A percentile compares a stretch with the other conserved stretches of the same genome.
These are phyloP conservation scores for Brachylomia viminalis DNA, from an alignment of 2,888 invertebrate species.

Conservation along the genomic window DNA sequence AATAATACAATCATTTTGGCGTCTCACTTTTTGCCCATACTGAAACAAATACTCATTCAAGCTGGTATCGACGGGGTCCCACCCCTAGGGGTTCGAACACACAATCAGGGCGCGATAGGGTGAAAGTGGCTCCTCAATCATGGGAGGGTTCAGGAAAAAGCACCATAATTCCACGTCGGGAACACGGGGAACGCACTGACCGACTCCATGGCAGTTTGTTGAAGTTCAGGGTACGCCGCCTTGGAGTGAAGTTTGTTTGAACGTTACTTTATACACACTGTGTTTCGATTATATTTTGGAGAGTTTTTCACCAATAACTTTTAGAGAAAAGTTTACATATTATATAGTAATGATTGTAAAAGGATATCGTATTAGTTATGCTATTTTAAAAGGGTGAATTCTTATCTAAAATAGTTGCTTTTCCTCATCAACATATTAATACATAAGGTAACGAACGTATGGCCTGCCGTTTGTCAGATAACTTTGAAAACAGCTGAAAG, in stretches of 20 bases:
- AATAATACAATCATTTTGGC: not conserved
- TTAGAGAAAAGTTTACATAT: not conserved
- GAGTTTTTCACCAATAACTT: too few relatives aligned
- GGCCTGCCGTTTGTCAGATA: not conserved
- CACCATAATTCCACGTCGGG: conserved; percentile 59
- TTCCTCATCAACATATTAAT: not conserved
- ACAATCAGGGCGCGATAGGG: conserved; percentile 62
- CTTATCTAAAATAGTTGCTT: too few relatives aligned
- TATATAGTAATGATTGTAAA: not conserved
- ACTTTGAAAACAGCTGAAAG: too few relatives aligned
- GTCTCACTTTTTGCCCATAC: not conserved
- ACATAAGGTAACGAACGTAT: not conserved
- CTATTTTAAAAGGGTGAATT: too few relatives aligned
- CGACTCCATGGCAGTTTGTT: conserved; percentile 33
- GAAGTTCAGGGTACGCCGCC: conserved; percentile 4
- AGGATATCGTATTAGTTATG: too few relatives aligned
- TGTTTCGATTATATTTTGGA: not conserved
- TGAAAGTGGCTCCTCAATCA: conserved; percentile 65
- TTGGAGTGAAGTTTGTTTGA: conserved; percentile 4
- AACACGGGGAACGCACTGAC: conserved; percentile 41
- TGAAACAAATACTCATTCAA: conserved; percentile 30
- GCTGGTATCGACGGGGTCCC: conserved; percentile 45
- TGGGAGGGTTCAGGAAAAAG: conserved; percentile 55
- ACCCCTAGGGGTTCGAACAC: conserved; percentile 36
- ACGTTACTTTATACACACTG: not conserved